phyloP scores from a whole-genome alignment of 2,113 vertebrate genomes.

The Anolis carolinensis region DNA sequence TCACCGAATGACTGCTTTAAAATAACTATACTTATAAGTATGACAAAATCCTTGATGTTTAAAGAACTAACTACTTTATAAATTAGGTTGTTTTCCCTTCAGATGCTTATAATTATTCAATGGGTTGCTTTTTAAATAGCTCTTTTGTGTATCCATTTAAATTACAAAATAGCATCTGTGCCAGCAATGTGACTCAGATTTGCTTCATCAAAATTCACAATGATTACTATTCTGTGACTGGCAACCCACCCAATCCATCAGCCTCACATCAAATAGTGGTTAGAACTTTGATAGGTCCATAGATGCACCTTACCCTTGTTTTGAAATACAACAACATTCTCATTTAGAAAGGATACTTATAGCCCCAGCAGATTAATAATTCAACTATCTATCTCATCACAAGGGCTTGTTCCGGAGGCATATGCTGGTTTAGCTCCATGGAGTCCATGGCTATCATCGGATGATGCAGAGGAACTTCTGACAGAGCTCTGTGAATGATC shows the following conservation, averaged over 20 bases:
- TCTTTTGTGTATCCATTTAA: conserved; percentile 53
- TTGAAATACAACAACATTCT: background rate
- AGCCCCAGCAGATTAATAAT: too few relatives aligned
- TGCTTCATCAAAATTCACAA: conserved; percentile 52
- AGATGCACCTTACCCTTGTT: background rate
- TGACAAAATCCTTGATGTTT: background rate
- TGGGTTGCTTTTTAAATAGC: conserved; percentile 52
- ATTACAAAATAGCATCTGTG: conserved; percentile 60
- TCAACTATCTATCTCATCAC: too few relatives aligned
- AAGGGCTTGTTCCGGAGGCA: too few relatives aligned
- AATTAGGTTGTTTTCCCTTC: conserved; percentile 50
- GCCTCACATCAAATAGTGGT: background rate
- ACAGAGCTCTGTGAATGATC: too few relatives aligned
- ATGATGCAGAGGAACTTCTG: too few relatives aligned
- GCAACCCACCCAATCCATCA: conserved; percentile 58
- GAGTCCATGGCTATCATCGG: too few relatives aligned
- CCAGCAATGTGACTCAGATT: conserved; percentile 39
- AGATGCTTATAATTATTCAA: background rate
- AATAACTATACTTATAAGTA: background rate
- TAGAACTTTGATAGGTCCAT: background rate
- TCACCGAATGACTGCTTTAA: background rate
- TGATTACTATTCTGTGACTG: conserved; percentile 50
- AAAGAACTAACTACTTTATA: conserved; percentile 12
- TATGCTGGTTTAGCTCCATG: too few relatives aligned
- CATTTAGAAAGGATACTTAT: too few relatives aligned